These are phyloP conservation scores for Campylomormyrus numenius DNA, from an alignment of 2,113 vertebrate species.

Conservation along the genomic window DNA sequence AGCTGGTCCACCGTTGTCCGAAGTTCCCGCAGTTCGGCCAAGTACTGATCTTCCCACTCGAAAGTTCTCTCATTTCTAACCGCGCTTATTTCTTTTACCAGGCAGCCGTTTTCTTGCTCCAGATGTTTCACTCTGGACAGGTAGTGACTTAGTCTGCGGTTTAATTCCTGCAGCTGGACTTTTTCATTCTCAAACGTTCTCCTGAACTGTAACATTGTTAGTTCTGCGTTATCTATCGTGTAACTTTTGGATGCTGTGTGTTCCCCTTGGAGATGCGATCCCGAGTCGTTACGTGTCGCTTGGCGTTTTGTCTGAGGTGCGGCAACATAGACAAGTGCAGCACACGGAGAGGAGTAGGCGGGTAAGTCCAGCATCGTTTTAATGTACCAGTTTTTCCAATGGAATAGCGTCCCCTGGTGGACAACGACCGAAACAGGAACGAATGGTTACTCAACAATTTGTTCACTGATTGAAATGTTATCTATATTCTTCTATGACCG, in stretches of 20 bases:
- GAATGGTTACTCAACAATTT: neutral
- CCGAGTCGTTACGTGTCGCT: neutral
- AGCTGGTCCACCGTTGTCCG: conserved; percentile 64
- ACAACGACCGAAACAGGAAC: conserved; percentile 11
- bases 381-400: conserved; percentile 5
- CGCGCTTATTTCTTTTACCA: conserved; percentile 61
- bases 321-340: conserved; percentile 52
- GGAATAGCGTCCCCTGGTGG: conserved; percentile 41
- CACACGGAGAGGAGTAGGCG: conserved; percentile 43
- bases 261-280: neutral
- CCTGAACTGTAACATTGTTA: conserved; percentile 64
- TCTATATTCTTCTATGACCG: neutral
- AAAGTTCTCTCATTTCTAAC: conserved; percentile 50
- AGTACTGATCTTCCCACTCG: conserved; percentile 44
- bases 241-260: neutral
- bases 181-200: conserved; percentile 69
- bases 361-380: neutral
- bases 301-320: conserved; percentile 40
- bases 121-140: conserved; percentile 73
- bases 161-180: conserved; percentile 73
- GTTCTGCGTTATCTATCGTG: neutral
- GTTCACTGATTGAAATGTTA: neutral
- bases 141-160: conserved; percentile 74
- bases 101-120: conserved; percentile 71
- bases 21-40: conserved; percentile 61